Base-by-base conservation (phyloP, 2,113 vertebrate genomes). In the Hiodon alosoides region DNA sequence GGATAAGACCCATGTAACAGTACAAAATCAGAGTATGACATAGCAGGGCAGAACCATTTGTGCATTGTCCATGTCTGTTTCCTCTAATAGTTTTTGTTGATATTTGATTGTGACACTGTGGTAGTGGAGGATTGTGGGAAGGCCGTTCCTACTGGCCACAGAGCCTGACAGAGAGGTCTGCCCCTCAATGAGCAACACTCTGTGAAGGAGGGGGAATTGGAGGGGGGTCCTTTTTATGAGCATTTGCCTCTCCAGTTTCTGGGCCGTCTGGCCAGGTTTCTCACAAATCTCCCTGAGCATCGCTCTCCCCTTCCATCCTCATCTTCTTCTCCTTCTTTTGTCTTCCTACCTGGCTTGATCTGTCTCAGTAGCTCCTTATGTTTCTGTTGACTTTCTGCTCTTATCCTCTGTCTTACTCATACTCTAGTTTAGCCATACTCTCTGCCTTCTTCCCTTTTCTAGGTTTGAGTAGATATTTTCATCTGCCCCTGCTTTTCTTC, bases 171-270 rank as follows among this genome's bases (percentile, higher is more conserved):
- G 53, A 80, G 83, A 86, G 77, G 61, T 60, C 80, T 80, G 58
- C 57, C 69, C 10, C 76, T 74, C 81, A 71, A 76, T 75, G 70
- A 71, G 66, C 55, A 5, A 31, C 62, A 51, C 17, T 69, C 14
- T 54, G 46, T 47, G 69, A 71, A 59, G 46, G 51, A 59, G 55
- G 9, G 67, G 66, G 57, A 60, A 62, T 62, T 65, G 31, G 51
- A 51, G 57, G 46, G 64, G 5, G 86, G 83, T 82, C 76, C 82
- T 86, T 88, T 90, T 90, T 89, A 90, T 77, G 85, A 85, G 87
- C 73, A 58, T 64, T 72, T 78, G 78, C 80, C 78, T 86, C 83
- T 88, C 87, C 73, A 80, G 82, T 90, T 89, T 89, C 86, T 83
- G 81, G 81, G 84, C 81, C 71, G 79, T 86, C 87, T 89, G 84